Percentiles rank a stretch among this genome's conserved stretches.
These are phyloP conservation scores for Megathymus violae DNA, from an alignment of 1,140 invertebrate species.

Conservation along the genomic window DNA sequence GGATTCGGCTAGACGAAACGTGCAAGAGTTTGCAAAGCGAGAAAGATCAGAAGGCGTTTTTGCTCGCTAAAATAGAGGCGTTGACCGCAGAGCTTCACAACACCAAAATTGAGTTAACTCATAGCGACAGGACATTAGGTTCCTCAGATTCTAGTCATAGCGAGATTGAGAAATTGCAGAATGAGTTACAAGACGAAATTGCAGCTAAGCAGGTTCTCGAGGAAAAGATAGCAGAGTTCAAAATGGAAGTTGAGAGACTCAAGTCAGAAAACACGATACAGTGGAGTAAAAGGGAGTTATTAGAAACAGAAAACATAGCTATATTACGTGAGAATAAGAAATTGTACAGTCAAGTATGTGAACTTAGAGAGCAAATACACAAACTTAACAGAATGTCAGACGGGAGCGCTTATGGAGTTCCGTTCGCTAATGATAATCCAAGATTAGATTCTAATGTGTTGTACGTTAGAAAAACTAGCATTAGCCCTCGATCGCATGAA, in stretches of 20 bases:
- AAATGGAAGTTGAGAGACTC: slow-evolving; percentile 92
- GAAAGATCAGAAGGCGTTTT: slow-evolving; percentile 72
- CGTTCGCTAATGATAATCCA: slow-evolving; percentile 49
- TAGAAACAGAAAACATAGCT: slow-evolving; percentile 94
- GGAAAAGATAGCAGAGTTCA: slow-evolving; percentile 88
- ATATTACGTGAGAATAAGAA: slow-evolving; percentile 96
- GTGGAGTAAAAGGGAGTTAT: slow-evolving; percentile 94
- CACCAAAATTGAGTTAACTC: slow-evolving; percentile 66
- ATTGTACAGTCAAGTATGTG: slow-evolving; percentile 91
- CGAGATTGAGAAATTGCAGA: slow-evolving; percentile 73
- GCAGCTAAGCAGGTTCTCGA: slow-evolving; percentile 75
- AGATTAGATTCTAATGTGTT: slow-evolving; percentile 70
- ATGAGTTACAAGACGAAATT: slow-evolving; percentile 77
- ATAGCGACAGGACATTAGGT: slow-evolving; percentile 70
- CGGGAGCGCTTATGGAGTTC: slow-evolving; percentile 62
- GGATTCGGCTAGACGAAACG: slow-evolving; percentile 68
- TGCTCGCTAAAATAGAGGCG: slow-evolving; percentile 68
- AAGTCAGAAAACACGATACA: slow-evolving; percentile 96
- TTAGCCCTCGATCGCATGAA: slow-evolving; percentile 72
- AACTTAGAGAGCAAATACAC: slow-evolving; percentile 87
- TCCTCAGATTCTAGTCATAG: slow-evolving; percentile 79
- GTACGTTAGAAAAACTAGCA: slow-evolving; percentile 70
- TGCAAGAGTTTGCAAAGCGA: slow-evolving; percentile 71
- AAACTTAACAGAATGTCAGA: slow-evolving; percentile 78
- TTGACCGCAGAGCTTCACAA: slow-evolving; percentile 70